phyloP scores from a whole-genome alignment of 2,888 invertebrate species.

The Agrochola lota region DNA sequence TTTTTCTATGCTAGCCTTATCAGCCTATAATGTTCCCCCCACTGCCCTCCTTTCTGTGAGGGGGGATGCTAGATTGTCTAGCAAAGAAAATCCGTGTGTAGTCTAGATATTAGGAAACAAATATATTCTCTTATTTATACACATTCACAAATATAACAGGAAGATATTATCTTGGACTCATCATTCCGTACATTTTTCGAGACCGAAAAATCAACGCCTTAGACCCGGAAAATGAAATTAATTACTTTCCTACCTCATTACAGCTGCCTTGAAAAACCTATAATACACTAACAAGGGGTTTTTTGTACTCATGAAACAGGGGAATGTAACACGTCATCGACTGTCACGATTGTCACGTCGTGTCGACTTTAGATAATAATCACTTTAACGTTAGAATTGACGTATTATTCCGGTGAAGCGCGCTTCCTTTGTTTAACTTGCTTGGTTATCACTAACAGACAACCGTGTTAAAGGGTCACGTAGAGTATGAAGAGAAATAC shows the following conservation, averaged over 20 bases:
- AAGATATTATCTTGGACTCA: neutral
- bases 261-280: slow-evolving; percentile 4
- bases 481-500: too few relatives aligned
- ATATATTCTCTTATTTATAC: neutral
- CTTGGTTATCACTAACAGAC: slow-evolving; percentile 17
- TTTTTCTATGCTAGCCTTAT: neutral
- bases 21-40: too few relatives aligned
- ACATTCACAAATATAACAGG: neutral
- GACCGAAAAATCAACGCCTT: neutral
- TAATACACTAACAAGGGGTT: neutral
- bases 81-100: neutral
- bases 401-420: slow-evolving; percentile 21
- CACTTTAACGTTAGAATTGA: slow-evolving; percentile 35
- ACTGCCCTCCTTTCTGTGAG: too few relatives aligned
- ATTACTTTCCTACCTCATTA: neutral
- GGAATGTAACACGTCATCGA: slow-evolving; percentile 28
- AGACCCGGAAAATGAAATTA: slow-evolving; percentile 5
- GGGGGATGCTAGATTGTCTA: neutral
- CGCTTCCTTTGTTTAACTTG: slow-evolving; percentile 24
- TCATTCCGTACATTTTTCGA: neutral
- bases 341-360: too few relatives aligned
- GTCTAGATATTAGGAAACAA: neutral
- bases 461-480: neutral
- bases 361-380: too few relatives aligned
- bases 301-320: neutral